phyloP scores from a whole-genome alignment of 2,113 vertebrate species.

The Drymodes brunneopygia region DNA sequence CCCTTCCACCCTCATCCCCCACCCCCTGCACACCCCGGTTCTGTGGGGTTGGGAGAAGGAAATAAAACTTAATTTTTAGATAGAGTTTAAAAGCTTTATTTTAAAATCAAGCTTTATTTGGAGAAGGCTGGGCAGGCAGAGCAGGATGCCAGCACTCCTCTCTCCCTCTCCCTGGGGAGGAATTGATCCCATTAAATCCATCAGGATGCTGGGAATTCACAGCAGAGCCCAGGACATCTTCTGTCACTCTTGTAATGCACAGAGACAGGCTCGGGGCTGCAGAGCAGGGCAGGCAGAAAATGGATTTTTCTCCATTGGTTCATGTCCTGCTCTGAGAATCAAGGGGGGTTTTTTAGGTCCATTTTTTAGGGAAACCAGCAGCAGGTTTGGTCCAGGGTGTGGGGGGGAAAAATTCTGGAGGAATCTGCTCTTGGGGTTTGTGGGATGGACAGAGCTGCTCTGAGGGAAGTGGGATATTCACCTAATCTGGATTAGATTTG shows the following conservation, averaged over 20 bases:
- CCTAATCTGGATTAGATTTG: accelerated
- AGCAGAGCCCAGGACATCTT: background rate
- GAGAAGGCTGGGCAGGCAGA: background rate
- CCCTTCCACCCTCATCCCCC: background rate
- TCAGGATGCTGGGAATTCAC: background rate
- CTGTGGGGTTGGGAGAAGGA: background rate
- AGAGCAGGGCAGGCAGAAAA: background rate
- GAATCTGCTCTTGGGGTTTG: accelerated
- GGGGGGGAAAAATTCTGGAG: background rate
- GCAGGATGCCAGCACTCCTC: background rate
- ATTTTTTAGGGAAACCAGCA: background rate
- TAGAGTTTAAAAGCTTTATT: background rate
- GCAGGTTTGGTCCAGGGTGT: background rate
- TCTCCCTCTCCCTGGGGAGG: background rate
- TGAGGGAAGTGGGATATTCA: background rate
- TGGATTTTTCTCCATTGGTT: background rate
- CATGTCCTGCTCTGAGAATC: background rate
- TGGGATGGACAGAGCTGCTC: background rate
- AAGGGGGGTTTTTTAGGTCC: background rate
- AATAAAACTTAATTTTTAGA: background rate
- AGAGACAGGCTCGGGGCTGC: constrained; percentile 7
- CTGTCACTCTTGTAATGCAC: background rate
- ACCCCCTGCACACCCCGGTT: background rate
- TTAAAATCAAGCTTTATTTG: accelerated
- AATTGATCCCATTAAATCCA: background rate